A percentile compares a stretch with the other conserved stretches of the same genome.
Conservation (phyloP, 2,888 invertebrate genomes). For the Odontocerum albicorne region DNA sequence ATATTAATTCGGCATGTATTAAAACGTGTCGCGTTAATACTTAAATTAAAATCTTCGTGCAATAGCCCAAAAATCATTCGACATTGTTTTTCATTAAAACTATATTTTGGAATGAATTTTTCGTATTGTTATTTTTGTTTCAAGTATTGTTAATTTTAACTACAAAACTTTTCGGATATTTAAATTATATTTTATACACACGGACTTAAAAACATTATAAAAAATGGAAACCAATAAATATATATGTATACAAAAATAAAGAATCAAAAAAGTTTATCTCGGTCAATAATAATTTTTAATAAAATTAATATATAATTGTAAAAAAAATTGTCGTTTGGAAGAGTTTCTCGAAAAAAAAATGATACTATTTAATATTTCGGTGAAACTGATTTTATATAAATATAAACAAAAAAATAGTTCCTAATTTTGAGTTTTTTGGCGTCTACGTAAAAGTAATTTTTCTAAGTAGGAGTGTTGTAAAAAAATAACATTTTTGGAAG, state of each 20-base stretch:
- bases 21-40: conserved; percentile 20
- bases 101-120: conserved; percentile 27
- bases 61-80: conserved; percentile 56
- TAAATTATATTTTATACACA: conserved; percentile 29
- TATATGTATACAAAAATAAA: conserved; percentile 15
- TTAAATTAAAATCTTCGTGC: conserved; percentile 49
- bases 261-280: conserved; percentile 25
- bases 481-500: conserved; percentile 20
- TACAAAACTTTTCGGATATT: conserved; percentile 34
- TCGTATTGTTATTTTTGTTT: conserved; percentile 14
- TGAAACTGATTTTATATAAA: conserved; percentile 5
- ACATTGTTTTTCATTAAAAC: conserved; percentile 32
- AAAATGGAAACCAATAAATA: conserved; percentile 34
- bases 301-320: conserved; percentile 5
- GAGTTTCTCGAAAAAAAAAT: not conserved
- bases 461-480: conserved; percentile 13
- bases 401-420: conserved; percentile 29
- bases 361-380: conserved; percentile 1
- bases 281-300: conserved; percentile 27
- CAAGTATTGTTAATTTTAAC: conserved; percentile 9
- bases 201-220: conserved; percentile 20
- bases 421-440: conserved; percentile 21
- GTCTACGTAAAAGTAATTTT: conserved; percentile 6
- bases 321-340: not conserved
- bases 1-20: conserved; percentile 13